These are phyloP conservation scores for Epinotia ramella DNA, from an alignment of 2,888 invertebrate species.

Conservation along the genomic window DNA sequence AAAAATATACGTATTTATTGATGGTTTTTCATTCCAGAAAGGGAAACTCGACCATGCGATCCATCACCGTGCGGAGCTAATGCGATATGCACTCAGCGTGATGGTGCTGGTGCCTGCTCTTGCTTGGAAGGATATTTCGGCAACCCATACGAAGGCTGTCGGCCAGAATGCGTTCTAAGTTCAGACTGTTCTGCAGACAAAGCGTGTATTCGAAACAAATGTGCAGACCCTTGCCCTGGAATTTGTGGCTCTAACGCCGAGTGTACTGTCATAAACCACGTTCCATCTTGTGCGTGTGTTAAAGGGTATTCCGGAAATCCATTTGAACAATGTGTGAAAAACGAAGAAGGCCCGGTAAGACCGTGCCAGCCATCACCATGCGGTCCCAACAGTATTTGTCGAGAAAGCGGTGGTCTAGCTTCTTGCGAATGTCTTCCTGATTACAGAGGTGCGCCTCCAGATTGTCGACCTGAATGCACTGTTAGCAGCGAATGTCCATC, in stretches of 20 bases:
- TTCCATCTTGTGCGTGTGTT: slow-evolving; percentile 93
- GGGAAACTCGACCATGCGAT: slow-evolving; percentile 90
- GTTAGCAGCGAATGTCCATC: slow-evolving; percentile 91
- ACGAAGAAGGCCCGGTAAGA: slow-evolving; percentile 72
- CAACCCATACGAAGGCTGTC: slow-evolving; percentile 94
- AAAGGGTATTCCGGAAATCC: slow-evolving; percentile 91
- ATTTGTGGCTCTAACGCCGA: slow-evolving; percentile 93
- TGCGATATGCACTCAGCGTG: slow-evolving; percentile 90
- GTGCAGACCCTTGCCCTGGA: slow-evolving; percentile 94
- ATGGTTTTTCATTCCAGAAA: slow-evolving; percentile 64
- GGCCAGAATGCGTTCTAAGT: slow-evolving; percentile 94
- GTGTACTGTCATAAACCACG: slow-evolving; percentile 93
- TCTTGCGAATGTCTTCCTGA: slow-evolving; percentile 90
- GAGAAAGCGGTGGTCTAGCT: slow-evolving; percentile 89
- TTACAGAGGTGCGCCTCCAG: slow-evolving; percentile 89
- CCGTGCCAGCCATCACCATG: slow-evolving; percentile 92
- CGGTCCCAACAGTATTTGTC: slow-evolving; percentile 91
- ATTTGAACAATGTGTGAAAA: slow-evolving; percentile 73
- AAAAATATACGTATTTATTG: not conserved
- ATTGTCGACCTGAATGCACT: slow-evolving; percentile 91
- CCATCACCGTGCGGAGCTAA: slow-evolving; percentile 95
- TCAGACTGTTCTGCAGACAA: slow-evolving; percentile 93
- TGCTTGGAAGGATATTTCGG: slow-evolving; percentile 93
- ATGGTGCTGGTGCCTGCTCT: slow-evolving; percentile 92
- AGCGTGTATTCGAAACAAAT: slow-evolving; percentile 93